A percentile compares a stretch with the other conserved stretches of the same genome.
Evolutionary conservation across 2,113 vertebrate species (phyloP).

Genomic region (Nasalis larvatus): DNA sequence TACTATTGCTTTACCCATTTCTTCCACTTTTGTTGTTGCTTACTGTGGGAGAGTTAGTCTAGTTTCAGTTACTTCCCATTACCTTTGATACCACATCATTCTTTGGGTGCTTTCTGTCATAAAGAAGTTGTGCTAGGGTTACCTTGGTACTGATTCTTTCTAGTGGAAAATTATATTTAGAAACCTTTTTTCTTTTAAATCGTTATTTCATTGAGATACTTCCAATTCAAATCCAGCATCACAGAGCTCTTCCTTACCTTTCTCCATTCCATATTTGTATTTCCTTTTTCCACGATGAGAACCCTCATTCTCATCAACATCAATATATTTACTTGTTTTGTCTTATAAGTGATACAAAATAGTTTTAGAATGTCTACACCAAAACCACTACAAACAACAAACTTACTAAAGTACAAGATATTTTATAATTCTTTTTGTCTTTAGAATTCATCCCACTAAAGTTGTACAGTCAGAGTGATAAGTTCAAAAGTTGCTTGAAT

Average conservation of each 20-base stretch:
- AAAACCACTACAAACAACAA: background rate
- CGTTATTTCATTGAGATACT: background rate
- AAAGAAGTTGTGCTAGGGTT: background rate
- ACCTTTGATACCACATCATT: background rate
- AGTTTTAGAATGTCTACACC: background rate
- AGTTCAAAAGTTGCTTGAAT: background rate
- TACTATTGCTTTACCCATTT: conserved; percentile 5
- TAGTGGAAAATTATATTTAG: background rate
- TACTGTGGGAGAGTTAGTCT: background rate
- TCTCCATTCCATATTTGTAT: background rate
- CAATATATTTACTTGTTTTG: background rate
- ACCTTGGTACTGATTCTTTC: background rate
- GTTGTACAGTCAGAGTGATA: background rate
- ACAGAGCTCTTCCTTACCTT: background rate
- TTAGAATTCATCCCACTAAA: background rate
- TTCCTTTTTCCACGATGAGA: background rate
- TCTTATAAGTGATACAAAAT: background rate
- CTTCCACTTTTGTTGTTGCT: background rate
- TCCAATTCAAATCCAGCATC: background rate
- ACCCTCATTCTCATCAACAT: background rate
- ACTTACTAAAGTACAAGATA: background rate
- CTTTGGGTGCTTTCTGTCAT: background rate
- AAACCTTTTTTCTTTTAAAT: background rate
- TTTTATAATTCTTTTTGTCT: background rate
- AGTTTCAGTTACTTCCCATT: background rate